Percentiles rank a stretch among this genome's conserved stretches.
Conservation (phyloP, 2,888 invertebrate genomes). For the Antheraea yamamai region DNA sequence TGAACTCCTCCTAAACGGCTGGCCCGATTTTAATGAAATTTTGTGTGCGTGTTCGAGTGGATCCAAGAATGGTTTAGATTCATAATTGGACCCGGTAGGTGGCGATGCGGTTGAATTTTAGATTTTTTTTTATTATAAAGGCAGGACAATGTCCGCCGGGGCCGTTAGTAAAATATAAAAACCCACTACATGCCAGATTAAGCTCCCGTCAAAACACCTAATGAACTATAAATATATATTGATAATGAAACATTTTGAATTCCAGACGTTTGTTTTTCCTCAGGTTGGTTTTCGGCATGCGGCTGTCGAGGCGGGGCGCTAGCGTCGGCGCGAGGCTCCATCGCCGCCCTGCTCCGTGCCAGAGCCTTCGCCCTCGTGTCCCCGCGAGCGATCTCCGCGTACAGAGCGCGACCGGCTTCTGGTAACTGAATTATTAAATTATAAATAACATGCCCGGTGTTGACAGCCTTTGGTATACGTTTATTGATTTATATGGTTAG, state of each 20-base stretch:
- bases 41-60: no score
- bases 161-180: no score
- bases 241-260: background rate
- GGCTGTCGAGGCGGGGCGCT: conserved; percentile 85
- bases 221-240: background rate
- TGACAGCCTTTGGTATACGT: background rate
- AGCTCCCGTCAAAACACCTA: no score
- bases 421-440: conserved; percentile 46
- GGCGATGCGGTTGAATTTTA: no score
- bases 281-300: conserved; percentile 87
- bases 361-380: conserved; percentile 86
- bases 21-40: no score
- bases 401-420: conserved; percentile 73
- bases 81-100: no score
- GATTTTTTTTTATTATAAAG: no score
- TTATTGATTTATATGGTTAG: background rate
- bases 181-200: no score
- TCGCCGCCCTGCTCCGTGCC: conserved; percentile 85
- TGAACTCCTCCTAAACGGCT: no score
- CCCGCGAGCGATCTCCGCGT: conserved; percentile 84
- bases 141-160: no score
- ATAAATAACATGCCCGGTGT: background rate
- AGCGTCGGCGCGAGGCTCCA: conserved; percentile 84
- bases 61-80: no score
- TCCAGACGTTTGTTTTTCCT: conserved; percentile 28